Evolutionary conservation across 1,140 invertebrate genomes (phyloP).

Genomic region (Drosophila ambigua): DNA sequence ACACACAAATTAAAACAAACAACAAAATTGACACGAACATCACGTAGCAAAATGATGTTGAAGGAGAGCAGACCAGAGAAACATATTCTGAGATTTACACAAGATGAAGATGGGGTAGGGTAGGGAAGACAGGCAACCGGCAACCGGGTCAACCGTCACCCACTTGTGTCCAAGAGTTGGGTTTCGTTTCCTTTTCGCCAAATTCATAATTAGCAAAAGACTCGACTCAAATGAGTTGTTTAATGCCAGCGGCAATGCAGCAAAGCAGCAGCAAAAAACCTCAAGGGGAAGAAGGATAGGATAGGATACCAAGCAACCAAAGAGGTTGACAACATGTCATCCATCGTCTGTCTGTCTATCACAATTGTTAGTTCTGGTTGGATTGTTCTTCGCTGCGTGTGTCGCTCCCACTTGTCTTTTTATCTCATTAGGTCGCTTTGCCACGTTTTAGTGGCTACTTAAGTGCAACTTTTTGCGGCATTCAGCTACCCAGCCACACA

Average conservation of each 20-base stretch:
- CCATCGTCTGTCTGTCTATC: slow-evolving; percentile 35
- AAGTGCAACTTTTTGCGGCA: slow-evolving; percentile 52
- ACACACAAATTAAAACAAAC: slow-evolving; percentile 63
- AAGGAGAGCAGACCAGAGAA: slow-evolving; percentile 35
- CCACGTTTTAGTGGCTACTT: slow-evolving; percentile 63
- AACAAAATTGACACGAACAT: slow-evolving; percentile 80
- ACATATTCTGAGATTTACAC: slow-evolving; percentile 27
- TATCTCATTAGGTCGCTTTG: slow-evolving; percentile 61
- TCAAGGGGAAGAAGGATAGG: slow-evolving; percentile 15
- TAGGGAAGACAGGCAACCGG: background rate
- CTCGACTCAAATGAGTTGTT: slow-evolving; percentile 44
- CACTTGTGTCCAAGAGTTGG: slow-evolving; percentile 19
- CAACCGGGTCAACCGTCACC: too few species aligned
- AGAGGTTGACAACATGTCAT: slow-evolving; percentile 6
- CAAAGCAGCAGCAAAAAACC: slow-evolving; percentile 13
- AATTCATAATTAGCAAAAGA: slow-evolving; percentile 74
- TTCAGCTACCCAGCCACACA: slow-evolving; percentile 10
- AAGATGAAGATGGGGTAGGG: slow-evolving; percentile 27
- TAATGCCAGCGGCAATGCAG: slow-evolving; percentile 56
- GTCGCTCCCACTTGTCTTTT: slow-evolving; percentile 2
- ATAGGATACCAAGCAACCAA: background rate
- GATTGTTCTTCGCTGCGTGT: slow-evolving; percentile 33
- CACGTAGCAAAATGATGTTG: slow-evolving; percentile 67
- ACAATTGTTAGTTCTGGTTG: slow-evolving; percentile 51
- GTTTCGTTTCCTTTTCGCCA: slow-evolving; percentile 51